These are phyloP conservation scores for Brenthis ino DNA, from an alignment of 2,888 invertebrate genomes.

Conservation along the genomic window DNA sequence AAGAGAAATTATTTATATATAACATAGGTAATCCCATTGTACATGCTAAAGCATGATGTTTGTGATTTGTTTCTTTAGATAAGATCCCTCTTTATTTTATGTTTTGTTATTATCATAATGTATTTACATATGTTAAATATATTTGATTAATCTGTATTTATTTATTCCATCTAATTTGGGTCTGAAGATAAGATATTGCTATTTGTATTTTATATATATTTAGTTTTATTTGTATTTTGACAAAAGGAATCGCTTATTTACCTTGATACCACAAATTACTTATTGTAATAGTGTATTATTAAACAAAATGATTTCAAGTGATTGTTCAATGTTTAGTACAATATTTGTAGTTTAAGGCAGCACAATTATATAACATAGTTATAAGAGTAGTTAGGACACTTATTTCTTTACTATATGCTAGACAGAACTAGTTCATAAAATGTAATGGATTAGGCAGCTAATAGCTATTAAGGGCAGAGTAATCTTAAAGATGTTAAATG, in stretches of 20 bases:
- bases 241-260: neutral
- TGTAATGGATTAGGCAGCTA: neutral
- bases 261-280: neutral
- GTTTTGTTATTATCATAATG: slow-evolving; percentile 22
- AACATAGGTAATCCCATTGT: slow-evolving; percentile 23
- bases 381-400: slow-evolving; percentile 27
- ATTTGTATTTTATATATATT: neutral
- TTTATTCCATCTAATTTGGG: neutral
- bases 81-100: neutral
- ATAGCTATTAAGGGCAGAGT: neutral
- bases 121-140: neutral
- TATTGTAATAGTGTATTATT: too few relatives aligned
- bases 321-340: slow-evolving; percentile 56
- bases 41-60: slow-evolving; percentile 27
- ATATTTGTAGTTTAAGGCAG: slow-evolving; percentile 44
- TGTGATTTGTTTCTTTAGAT: slow-evolving; percentile 21
- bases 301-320: slow-evolving; percentile 26
- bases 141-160: neutral
- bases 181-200: neutral
- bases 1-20: slow-evolving; percentile 21
- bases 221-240: neutral
- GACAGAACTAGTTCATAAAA: neutral
- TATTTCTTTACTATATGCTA: slow-evolving; percentile 19
- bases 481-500: neutral
- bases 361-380: slow-evolving; percentile 37